Evolutionary conservation across 92 coral and sea anemone species (phyloP), one percentile per base, ranked within the genome.

Genomic region (Metridium senile): DNA sequence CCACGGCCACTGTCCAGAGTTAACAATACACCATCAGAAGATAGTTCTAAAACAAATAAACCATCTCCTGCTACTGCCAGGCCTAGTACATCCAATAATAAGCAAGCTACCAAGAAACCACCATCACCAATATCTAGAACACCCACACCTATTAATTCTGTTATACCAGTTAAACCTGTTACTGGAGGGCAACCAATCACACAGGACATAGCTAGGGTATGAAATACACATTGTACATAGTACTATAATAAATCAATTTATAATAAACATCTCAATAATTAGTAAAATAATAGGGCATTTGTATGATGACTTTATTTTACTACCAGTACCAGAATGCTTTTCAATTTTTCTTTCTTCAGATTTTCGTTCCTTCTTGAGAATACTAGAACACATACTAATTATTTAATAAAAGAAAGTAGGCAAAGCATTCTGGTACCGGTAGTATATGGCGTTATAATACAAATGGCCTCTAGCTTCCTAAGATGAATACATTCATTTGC

Each of bases 121-220:
- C 54, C 58, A 67, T 33, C 72, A 3, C 18, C 53, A 9, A 35
- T 52, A 3, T 23, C 74, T 20, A 26, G 56, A 57, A 29, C 70
- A 26, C 62, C 76, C 7, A 45, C 78, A 22, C 66, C 78, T 28
- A 71, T 74, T 19, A 75, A 49, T 25, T 78, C 70, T 2, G 80
- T 34, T 28, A 57, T 57, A 62, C 83, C 84, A 21, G 79, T 79
- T 31, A 75, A 72, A 35, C 71, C 89, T 10, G 81, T 43, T 58
- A 49, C 81, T 19, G 92, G 95, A 19, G 95, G 95, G 31, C 77
- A 87, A 43, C 92, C 92, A 47, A 90, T 90, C 63, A 79, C 89
- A 26, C 71, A 88, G 25, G 83, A 77, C 27, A 49, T 81, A 17
- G 92, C 95, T 8, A 80, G 66, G 85, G 92, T 90, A 80, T 29